Conservation (phyloP, 2,888 invertebrate genomes). For the Conus canariensis region DNA sequence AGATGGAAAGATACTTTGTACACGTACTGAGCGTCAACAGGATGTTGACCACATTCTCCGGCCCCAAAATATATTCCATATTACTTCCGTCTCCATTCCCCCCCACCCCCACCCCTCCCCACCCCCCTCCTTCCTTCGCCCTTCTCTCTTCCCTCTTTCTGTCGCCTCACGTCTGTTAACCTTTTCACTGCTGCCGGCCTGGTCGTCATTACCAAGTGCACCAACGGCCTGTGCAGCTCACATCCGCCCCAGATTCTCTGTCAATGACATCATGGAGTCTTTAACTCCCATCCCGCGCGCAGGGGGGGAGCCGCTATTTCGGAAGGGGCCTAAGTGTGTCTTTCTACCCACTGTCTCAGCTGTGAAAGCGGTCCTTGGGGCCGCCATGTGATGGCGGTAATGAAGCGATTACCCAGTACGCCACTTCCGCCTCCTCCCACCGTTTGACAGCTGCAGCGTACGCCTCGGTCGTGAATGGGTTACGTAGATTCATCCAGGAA, state of each 20-base stretch:
- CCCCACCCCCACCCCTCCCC: too few species aligned
- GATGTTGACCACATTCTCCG: not conserved
- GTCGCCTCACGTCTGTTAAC: not conserved
- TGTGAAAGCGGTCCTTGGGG: not conserved
- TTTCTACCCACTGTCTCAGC: not conserved
- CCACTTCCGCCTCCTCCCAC: not conserved
- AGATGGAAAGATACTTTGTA: not conserved
- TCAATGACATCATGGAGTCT: not conserved
- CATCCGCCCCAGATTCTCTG: not conserved
- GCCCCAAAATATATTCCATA: not conserved
- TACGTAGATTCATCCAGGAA: too few species aligned
- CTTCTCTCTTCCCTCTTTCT: not conserved
- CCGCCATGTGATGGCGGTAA: not conserved
- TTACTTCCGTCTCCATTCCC: not conserved
- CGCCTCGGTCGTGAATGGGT: too few species aligned
- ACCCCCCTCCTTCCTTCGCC: not conserved
- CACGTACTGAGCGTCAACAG: not conserved
- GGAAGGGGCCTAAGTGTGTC: not conserved
- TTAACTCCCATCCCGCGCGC: not conserved
- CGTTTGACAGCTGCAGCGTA: not conserved
- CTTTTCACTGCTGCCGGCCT: not conserved
- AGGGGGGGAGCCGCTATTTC: not conserved
- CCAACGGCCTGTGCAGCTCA: not conserved
- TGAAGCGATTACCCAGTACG: not conserved
- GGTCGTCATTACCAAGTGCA: not conserved